Percentiles rank a stretch among this genome's conserved stretches.
Evolutionary conservation across 2,888 invertebrate species (phyloP).

Genomic region (Pheosia gnoma): DNA sequence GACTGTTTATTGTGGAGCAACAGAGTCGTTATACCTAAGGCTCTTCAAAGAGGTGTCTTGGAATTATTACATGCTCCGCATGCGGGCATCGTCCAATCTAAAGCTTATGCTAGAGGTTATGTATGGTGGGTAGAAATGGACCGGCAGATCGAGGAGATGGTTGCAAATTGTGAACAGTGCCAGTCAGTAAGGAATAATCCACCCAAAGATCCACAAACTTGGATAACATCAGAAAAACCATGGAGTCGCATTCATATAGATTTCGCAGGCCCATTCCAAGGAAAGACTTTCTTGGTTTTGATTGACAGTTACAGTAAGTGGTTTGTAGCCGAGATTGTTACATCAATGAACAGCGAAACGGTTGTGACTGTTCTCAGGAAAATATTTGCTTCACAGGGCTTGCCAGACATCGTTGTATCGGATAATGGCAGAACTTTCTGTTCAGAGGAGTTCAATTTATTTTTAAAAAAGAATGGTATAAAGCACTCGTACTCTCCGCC

Average conservation of each 20-base stretch:
- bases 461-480: conserved; percentile 20
- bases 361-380: too few species aligned
- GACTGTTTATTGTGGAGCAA: conserved; percentile 29
- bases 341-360: too few species aligned
- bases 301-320: too few species aligned
- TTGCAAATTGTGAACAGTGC: background rate
- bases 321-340: too few species aligned
- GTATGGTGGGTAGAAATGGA: conserved; percentile 25
- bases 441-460: conserved; percentile 33
- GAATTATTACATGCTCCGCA: conserved; percentile 11
- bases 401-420: conserved; percentile 30
- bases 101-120: conserved; percentile 28
- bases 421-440: conserved; percentile 19
- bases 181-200: conserved; percentile 2
- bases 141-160: conserved; percentile 20
- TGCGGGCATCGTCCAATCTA: conserved; percentile 24
- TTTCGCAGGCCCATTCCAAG: background rate
- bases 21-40: conserved; percentile 9
- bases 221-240: background rate
- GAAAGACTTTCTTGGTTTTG: background rate
- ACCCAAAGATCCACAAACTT: background rate
- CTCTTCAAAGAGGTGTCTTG: background rate
- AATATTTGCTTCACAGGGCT: too few species aligned
- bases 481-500: conserved; percentile 4
- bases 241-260: background rate